Evolutionary conservation across 2,888 invertebrate species (phyloP), one percentile per base, ranked within the genome.

Genomic region (Fissipunctia ypsillon): DNA sequence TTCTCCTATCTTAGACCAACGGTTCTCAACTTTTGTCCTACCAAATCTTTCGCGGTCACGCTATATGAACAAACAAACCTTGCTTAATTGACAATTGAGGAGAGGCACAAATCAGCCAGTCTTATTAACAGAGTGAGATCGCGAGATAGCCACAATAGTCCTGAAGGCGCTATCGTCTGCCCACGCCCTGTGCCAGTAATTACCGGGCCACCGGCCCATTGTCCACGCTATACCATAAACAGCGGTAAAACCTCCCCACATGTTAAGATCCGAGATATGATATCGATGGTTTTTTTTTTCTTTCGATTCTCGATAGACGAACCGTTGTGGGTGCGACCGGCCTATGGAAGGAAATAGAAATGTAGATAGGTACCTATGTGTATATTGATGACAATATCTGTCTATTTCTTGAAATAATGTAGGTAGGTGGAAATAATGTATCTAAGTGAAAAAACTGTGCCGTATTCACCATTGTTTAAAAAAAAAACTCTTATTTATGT

Each of bases 101-200:
- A 78, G 77, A 77, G 67, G 48, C 88, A 89, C 89, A 90, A 90
- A 91, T 90, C 90, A 87, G 80, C 65, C 69, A 71, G 69, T 86
- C 89, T 91, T 92, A 92, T 92, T 92, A 93, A 90, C 78, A 87
- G 84, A 85, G 74, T 83, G 80, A 91, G 93, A 93, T 93, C 80
- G 81, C 70, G 66, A 87, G 92, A 93, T 93, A 93, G 90, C 89
- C 84, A 59, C 84, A 85, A 78, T 87, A 81, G 86, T 81, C 76
- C 75, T 83, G 82, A 66, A 68, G 71, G 74, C 80, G 73, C 79
- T 87, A 83, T 85, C 76, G 70, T 54, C 72, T 82, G 76, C 84
- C 84, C 84, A 87, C 84, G 83, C 73, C 79, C 65, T 69, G 22
- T 63, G 67, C 67, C 78, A 75, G 84, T 88, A 89, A 89, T 90